A percentile compares a stretch with the other conserved stretches of the same genome.
These are phyloP conservation scores for Xiphias gladius DNA, from an alignment of 2,113 vertebrate species.

Conservation along the genomic window DNA sequence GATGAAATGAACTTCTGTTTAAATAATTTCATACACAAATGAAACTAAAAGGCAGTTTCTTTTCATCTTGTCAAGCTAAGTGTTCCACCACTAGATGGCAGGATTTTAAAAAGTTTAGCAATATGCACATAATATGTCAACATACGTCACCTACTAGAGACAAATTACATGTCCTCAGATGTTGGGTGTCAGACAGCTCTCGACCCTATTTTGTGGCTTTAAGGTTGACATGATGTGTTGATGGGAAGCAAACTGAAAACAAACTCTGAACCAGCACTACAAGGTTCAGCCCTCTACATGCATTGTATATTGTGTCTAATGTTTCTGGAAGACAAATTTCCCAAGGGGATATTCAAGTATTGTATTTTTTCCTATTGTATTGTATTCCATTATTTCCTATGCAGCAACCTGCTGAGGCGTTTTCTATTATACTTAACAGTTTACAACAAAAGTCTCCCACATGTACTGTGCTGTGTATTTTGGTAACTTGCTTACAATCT, in stretches of 20 bases:
- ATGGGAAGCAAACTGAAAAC: slow-evolving; percentile 20
- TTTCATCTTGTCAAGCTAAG: neutral
- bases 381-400: neutral
- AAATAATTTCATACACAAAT: neutral
- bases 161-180: slow-evolving; percentile 10
- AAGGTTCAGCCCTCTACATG: neutral
- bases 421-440: neutral
- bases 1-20: slow-evolving; percentile 20
- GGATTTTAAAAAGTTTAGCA: slow-evolving; percentile 1
- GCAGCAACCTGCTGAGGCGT: neutral
- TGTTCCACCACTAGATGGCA: slow-evolving; percentile 75
- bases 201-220: slow-evolving; percentile 21
- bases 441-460: neutral
- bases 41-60: neutral
- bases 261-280: slow-evolving; percentile 1
- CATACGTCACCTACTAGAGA: neutral
- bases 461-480: neutral
- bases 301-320: neutral
- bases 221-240: slow-evolving; percentile 2
- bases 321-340: neutral
- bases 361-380: neutral
- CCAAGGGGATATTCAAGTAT: neutral
- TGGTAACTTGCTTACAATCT: no score
- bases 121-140: neutral
- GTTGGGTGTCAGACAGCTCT: neutral